Percentiles rank a stretch among this genome's conserved stretches.
Conservation (phyloP, 1,140 invertebrate genomes). For the Hylyphantes graminicola region DNA sequence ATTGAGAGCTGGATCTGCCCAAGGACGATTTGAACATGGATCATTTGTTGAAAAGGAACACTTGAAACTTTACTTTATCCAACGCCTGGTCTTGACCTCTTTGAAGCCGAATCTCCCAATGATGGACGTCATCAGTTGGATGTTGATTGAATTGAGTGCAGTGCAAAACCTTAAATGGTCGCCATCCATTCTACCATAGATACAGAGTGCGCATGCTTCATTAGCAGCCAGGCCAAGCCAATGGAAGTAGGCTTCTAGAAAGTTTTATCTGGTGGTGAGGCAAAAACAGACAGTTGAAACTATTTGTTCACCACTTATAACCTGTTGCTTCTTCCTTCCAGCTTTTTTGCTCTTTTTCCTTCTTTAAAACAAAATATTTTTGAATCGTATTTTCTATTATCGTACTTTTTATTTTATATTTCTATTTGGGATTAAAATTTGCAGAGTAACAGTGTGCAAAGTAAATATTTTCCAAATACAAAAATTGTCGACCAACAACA, state of each 20-base stretch:
- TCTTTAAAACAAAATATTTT: conserved; percentile 19
- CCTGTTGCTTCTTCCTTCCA: background rate
- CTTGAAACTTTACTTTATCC: conserved; percentile 69
- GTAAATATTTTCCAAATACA: background rate
- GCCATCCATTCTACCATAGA: background rate
- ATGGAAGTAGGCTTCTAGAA: background rate
- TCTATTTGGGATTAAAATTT: conserved; percentile 25
- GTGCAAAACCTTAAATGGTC: background rate
- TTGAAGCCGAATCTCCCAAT: background rate
- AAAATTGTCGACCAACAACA: too few relatives aligned
- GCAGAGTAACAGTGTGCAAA: background rate
- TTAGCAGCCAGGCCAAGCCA: background rate
- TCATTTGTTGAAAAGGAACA: conserved; percentile 84
- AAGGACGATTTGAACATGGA: conserved; percentile 56
- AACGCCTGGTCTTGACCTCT: background rate
- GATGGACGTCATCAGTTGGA: background rate
- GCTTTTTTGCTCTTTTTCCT: background rate
- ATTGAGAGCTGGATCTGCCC: conserved; percentile 54
- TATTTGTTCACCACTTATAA: conserved; percentile 89
- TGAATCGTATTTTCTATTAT: conserved; percentile 31
- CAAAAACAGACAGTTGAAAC: conserved; percentile 67
- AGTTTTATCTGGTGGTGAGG: background rate
- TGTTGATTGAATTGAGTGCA: background rate
- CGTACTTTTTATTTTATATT: conserved; percentile 29
- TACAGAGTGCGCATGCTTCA: background rate